These are phyloP conservation scores for Knipowitschia caucasica DNA, from an alignment of 2,797 vertebrate species.

Conservation along the genomic window DNA sequence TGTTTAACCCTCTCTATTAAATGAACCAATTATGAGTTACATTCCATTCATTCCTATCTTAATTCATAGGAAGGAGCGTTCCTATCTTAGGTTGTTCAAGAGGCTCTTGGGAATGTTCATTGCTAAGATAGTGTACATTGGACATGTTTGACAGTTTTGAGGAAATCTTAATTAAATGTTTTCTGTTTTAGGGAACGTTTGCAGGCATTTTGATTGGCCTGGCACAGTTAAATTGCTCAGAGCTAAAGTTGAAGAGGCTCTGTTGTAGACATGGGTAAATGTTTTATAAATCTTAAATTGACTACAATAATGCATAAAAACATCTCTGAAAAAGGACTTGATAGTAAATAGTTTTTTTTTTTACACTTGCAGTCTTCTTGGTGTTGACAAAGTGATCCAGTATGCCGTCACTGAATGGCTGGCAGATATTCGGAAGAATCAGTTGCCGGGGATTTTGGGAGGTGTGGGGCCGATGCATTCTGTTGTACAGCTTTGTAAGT, in stretches of 20 bases:
- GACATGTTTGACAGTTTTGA: too few relatives aligned
- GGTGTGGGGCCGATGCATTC: conserved; percentile 94
- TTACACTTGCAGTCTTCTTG: conserved; percentile 77
- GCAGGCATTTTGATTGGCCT: conserved; percentile 91
- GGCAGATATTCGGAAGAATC: conserved; percentile 91
- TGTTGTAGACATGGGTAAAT: conserved; percentile 89
- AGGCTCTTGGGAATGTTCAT: too few relatives aligned
- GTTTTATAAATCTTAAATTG: too few relatives aligned
- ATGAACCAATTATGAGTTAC: too few relatives aligned
- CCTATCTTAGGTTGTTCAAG: too few relatives aligned
- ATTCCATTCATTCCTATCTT: too few relatives aligned
- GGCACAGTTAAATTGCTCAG: conserved; percentile 92
- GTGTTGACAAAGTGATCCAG: conserved; percentile 90
- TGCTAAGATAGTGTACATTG: background rate
- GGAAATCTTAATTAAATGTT: too few relatives aligned
- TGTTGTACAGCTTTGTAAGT: conserved; percentile 91
- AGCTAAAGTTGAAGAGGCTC: conserved; percentile 89
- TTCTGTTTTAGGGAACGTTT: conserved; percentile 82
- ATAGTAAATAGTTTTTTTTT: background rate
- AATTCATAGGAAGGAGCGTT: too few relatives aligned
- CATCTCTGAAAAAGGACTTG: too few relatives aligned
- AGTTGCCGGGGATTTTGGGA: conserved; percentile 88
- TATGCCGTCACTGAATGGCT: conserved; percentile 92
- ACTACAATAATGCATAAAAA: too few relatives aligned
- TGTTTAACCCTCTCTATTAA: too few relatives aligned